A percentile compares a stretch with the other conserved stretches of the same genome.
phyloP scores from a whole-genome alignment of 2,113 vertebrate species.

The Geococcyx californianus region DNA sequence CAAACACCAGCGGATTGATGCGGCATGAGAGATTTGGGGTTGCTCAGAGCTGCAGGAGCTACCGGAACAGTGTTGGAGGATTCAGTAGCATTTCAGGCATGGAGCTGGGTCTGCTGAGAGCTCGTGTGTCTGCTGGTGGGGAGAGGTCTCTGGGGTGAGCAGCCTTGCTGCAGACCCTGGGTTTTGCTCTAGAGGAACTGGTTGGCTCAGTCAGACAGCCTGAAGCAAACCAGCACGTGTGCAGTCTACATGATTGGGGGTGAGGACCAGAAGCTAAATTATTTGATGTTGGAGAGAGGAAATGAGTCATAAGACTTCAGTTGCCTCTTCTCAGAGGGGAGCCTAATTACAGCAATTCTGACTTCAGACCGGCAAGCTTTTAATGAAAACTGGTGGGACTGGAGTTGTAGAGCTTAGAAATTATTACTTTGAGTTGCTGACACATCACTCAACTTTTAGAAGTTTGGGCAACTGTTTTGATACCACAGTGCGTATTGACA shows the following conservation, averaged over 20 bases:
- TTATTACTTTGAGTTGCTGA: neutral
- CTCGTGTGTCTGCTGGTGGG: neutral
- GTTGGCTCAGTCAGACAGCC: neutral
- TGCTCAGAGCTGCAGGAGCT: neutral
- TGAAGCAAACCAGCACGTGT: fast-evolving
- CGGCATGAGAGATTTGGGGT: neutral
- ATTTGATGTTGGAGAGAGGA: neutral
- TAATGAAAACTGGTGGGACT: neutral
- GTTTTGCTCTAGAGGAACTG: neutral
- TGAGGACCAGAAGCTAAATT: neutral
- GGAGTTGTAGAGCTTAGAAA: neutral
- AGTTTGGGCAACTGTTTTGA: neutral
- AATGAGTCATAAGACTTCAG: neutral
- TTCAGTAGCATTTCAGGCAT: fast-evolving
- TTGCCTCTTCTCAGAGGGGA: neutral
- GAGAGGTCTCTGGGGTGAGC: neutral
- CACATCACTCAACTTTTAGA: neutral
- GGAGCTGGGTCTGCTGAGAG: neutral
- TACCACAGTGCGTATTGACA: neutral
- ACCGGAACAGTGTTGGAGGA: neutral
- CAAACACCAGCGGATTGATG: neutral
- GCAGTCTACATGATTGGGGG: neutral
- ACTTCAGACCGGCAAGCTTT: neutral
- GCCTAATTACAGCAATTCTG: neutral
- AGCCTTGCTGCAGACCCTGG: neutral